Evolutionary conservation across 2,888 invertebrate genomes (phyloP).

Genomic region (Chrysolina haemoptera): DNA sequence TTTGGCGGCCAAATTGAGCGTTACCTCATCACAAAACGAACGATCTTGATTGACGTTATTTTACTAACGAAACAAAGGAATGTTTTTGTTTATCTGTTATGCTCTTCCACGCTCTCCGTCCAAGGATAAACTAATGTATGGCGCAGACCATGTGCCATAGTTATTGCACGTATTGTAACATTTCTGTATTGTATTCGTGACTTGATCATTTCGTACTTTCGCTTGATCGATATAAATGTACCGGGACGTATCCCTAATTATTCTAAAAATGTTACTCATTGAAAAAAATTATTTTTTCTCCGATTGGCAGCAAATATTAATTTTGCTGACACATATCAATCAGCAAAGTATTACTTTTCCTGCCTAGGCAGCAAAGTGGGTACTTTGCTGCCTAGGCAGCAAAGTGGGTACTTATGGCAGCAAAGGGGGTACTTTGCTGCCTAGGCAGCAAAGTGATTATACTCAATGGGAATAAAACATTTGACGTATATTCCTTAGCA

Average conservation of each 20-base stretch:
- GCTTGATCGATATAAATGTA: conserved; percentile 5
- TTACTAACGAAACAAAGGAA: conserved; percentile 28
- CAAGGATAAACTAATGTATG: conserved; percentile 37
- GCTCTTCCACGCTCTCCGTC: conserved; percentile 23
- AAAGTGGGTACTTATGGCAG: too few relatives aligned
- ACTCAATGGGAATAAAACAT: too few relatives aligned
- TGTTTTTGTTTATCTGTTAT: conserved; percentile 34
- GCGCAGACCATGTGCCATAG: conserved; percentile 24
- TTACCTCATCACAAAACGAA: conserved; percentile 30
- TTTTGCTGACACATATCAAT: too few relatives aligned
- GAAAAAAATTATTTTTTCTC: too few relatives aligned
- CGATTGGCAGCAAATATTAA: too few relatives aligned
- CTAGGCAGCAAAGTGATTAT: too few relatives aligned
- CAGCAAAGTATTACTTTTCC: too few relatives aligned
- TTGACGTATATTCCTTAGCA: too few relatives aligned
- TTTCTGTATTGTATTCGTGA: conserved; percentile 34
- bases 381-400: too few relatives aligned
- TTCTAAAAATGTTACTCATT: too few relatives aligned
- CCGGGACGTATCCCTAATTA: neutral
- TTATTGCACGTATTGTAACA: conserved; percentile 27
- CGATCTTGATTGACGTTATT: conserved; percentile 2
- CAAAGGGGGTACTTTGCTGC: too few relatives aligned
- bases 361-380: too few relatives aligned
- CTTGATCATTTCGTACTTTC: conserved; percentile 27
- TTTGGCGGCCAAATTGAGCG: conserved; percentile 27